A percentile compares a stretch with the other conserved stretches of the same genome.
Evolutionary conservation across 92 coral and sea anemone species (phyloP).

Genomic region (Parazoanthus darwini): DNA sequence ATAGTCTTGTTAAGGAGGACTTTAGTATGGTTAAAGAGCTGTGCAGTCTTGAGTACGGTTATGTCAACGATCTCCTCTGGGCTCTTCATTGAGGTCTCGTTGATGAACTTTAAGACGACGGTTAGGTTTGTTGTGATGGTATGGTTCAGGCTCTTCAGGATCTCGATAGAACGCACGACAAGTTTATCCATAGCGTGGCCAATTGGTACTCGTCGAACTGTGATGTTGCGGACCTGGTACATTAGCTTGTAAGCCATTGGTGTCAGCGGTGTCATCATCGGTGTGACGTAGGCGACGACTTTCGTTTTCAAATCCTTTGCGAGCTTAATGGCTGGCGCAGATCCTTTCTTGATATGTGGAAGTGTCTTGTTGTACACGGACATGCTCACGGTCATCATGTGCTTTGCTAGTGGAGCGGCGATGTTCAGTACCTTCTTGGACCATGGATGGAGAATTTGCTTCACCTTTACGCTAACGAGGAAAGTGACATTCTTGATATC

Average conservation of each 20-base stretch:
- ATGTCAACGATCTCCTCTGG: slow-evolving; percentile 80
- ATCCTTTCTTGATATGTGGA: slow-evolving; percentile 53
- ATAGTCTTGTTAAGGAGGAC: slow-evolving; percentile 64
- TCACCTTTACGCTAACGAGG: slow-evolving; percentile 49
- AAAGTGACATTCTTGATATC: slow-evolving; percentile 56
- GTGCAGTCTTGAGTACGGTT: slow-evolving; percentile 54
- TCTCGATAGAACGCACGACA: slow-evolving; percentile 51
- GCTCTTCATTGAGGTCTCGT: slow-evolving; percentile 65
- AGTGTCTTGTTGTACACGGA: slow-evolving; percentile 66
- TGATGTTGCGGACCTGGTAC: slow-evolving; percentile 69
- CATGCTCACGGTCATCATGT: slow-evolving; percentile 52
- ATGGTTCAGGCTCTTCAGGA: slow-evolving; percentile 64
- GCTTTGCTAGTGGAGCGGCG: slow-evolving; percentile 65
- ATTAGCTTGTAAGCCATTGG: slow-evolving; percentile 63
- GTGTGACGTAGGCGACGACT: slow-evolving; percentile 53
- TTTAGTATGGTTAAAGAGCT: slow-evolving; percentile 59
- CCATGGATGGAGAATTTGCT: slow-evolving; percentile 38
- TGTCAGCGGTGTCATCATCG: slow-evolving; percentile 63
- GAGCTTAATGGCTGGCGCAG: slow-evolving; percentile 42
- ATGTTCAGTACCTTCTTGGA: slow-evolving; percentile 52
- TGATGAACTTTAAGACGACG: slow-evolving; percentile 58
- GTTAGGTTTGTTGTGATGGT: slow-evolving; percentile 70
- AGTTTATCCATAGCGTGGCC: slow-evolving; percentile 66
- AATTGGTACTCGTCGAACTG: slow-evolving; percentile 62
- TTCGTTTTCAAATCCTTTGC: slow-evolving; percentile 51